Evolutionary conservation across 1,140 invertebrate genomes (phyloP), one percentile per base, ranked within the genome.

Genomic region (Heliconius hewitsoni): DNA sequence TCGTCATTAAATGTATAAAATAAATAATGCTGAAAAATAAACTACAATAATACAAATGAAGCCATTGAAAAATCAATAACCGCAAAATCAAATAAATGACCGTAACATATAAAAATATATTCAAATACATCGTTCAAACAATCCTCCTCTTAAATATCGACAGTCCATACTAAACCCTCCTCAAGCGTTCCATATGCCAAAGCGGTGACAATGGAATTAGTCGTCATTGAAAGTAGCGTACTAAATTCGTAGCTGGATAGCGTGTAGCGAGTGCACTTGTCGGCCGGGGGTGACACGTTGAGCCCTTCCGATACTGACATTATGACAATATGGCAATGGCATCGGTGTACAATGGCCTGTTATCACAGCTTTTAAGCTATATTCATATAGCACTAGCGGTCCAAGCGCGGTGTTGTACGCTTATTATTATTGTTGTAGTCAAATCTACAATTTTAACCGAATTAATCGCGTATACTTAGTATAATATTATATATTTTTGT

Each of bases 161-260:
- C 88, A 93, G 90, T 91, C 89, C 81, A 74, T 73, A 85, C 87
- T 90, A 87, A 92, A 79, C 87, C 88, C 90, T 84, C 86, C 90
- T 89, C 90, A 89, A 91, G 88, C 90, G 79, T 80, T 86, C 89
- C 90, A 92, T 93, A 93, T 93, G 91, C 86, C 91, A 85, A 82
- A 85, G 83, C 87, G 84, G 85, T 87, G 90, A 94, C 93, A 94
- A 93, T 93, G 86, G 91, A 93, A 94, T 94, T 94, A 94, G 93
- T 89, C 90, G 91, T 90, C 91, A 94, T 94, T 94, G 90, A 94
- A 90, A 93, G 88, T 89, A 89, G 87, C 89, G 85, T 86, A 85
- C 87, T 84, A 88, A 92, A 93, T 91, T 91, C 87, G 83, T 87
- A 88, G 86, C 89, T 90, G 89, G 87, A 89, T 92, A 89, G 89